Base-by-base conservation (phyloP, 1,140 invertebrate genomes). In the Ceratina japonica region DNA sequence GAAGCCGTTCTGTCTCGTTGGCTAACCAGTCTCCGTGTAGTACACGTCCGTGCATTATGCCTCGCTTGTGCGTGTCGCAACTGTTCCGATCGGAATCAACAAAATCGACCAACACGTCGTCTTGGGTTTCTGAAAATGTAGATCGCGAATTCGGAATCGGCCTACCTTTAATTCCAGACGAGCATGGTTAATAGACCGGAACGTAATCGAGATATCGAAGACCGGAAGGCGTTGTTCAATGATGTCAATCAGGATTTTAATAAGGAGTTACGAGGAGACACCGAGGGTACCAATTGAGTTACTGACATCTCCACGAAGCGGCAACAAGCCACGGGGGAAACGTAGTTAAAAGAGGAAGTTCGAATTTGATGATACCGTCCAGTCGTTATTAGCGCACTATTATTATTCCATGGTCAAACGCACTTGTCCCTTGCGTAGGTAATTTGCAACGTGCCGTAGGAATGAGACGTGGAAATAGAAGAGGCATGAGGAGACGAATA, bases 61-160 rank as follows among this genome's bases (percentile, higher is more conserved):
- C 10, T 44, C 37, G 37, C 5, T 44, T 24, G 80, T 27, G 44
- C 22, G 31, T 20, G 37, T 22, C 62, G 54, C 37, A 69, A 37
- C 59, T 51, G 54, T 7, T 81, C 54, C 31, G 37, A 37, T 70
- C 51, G 66, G 66, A 20, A 71, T 72, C 66, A 63, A 62, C 69
- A 69, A 66, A 59, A 63, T 77, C 31, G n/a, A 44, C 13, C 24
- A 75, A 84, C 79, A 79, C 68, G 82, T 65, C 75, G 75, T 74
- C 56, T 78, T 69, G n/a, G 73, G 65, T 84, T 84, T 59, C 75
- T 85, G 79, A 85, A 85, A 84, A 85, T 10, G 5, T 7, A 8
- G 27, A 31, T 31, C 27, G 27, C 27, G 27, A 31, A 31, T 31
- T 4, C 4, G 27, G 2, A 4, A 31, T 31, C 27, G 4, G 27